Conservation (phyloP, 2,113 vertebrate species). For the Oreamnos americanus region DNA sequence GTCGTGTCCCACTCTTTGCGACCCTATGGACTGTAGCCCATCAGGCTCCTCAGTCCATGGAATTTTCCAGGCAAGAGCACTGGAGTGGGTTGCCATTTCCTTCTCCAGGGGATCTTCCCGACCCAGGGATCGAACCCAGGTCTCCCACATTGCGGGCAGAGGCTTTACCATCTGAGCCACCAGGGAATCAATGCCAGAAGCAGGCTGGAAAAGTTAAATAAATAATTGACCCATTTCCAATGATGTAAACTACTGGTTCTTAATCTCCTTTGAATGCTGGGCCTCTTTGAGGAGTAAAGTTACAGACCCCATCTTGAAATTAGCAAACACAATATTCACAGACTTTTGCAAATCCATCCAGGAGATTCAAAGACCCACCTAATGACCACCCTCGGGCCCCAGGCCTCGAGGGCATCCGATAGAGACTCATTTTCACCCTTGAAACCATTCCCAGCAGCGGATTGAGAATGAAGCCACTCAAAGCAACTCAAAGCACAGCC, state of each 20-base stretch:
- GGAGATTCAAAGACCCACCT: background rate
- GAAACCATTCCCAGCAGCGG: background rate
- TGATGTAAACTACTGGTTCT: conserved; percentile 22
- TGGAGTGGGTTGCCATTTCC: too few relatives aligned
- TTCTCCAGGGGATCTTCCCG: too few relatives aligned
- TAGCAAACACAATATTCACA: background rate
- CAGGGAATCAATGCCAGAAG: background rate
- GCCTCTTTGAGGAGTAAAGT: background rate
- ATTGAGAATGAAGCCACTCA: background rate
- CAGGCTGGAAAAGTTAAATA: background rate
- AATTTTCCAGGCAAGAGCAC: too few relatives aligned
- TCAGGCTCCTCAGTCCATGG: too few relatives aligned
- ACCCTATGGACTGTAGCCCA: too few relatives aligned
- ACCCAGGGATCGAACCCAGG: too few relatives aligned
- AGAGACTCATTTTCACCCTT: accelerated
- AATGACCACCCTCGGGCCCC: background rate
- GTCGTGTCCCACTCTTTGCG: too few relatives aligned
- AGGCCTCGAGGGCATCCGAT: background rate
- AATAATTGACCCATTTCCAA: conserved; percentile 46
- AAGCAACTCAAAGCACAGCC: background rate
- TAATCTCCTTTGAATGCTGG: background rate
- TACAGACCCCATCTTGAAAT: background rate
- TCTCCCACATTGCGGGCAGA: too few relatives aligned
- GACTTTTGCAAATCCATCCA: background rate
- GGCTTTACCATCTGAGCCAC: too few relatives aligned